Evolutionary conservation across 1,140 invertebrate species (phyloP), one percentile per base, ranked within the genome.

Genomic region (Drosophila mayri): DNA sequence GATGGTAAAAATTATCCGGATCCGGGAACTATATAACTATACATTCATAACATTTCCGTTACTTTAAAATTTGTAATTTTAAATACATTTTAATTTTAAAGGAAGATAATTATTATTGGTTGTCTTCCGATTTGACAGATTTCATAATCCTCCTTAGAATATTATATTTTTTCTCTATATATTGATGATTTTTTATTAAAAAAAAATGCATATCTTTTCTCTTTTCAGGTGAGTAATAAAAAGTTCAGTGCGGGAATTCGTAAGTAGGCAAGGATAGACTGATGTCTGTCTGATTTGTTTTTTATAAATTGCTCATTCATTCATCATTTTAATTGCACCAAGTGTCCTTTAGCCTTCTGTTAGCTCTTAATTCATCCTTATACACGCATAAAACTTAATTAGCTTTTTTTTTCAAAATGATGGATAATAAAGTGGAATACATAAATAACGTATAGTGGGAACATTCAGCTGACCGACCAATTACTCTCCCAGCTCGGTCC

Each of bases 391-490:
- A 72, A 58, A 73, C 67, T 50, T 76, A 81, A 81, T 77, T 76
- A 76, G 62, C 61, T 44, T 75, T 50, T 44, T 75, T 50, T 22
- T 57, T 38, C 55, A 76, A 46, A 76, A 70, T 79, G 43, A 66
- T 75, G 59, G 25, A 66, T 74, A 68, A 66, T 59, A 50, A 47
- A 76, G 66, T 55, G 63, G 78, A 88, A 63, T 77, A 72, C 41
- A 72, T 72, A 72, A 72, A 72, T 72, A 72, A 50, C 55, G 47
- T 25, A 58, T 49, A 72, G 67, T 72, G 30, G 52, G 43, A 41
- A 59, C 52, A 72, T 61, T 61, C 63, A 62, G 55, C 60, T 83
- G 79, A 76, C 83, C 84, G 66, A 77, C 67, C 54, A 52, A 52
- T 49, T 61, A 73, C 20, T 76, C 65, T 65, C 40, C 68, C 43